A percentile compares a stretch with the other conserved stretches of the same genome.
These are phyloP conservation scores for Eublepharis macularius DNA, from an alignment of 2,113 vertebrate species.

Conservation along the genomic window DNA sequence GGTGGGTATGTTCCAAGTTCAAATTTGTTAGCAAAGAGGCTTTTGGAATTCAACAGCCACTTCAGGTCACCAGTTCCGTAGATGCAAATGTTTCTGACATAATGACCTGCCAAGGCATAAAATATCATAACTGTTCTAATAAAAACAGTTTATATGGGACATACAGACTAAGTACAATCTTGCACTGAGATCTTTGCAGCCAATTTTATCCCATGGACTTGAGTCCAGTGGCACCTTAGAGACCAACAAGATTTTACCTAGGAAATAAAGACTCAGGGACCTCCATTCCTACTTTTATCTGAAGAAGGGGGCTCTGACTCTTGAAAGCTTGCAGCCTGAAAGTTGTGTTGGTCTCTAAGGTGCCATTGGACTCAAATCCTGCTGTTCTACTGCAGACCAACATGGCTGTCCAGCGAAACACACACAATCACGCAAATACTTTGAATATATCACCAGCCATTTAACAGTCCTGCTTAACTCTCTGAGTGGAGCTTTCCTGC, in stretches of 20 bases:
- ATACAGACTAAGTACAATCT: neutral
- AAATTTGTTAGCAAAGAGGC: constrained; percentile 82
- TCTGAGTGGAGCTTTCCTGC: neutral
- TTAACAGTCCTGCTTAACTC: neutral
- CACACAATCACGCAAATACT: neutral
- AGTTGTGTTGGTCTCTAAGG: too few species aligned
- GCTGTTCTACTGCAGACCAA: too few species aligned
- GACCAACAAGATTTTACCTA: too few species aligned
- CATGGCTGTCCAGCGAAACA: too few species aligned
- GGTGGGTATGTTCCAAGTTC: constrained; percentile 73
- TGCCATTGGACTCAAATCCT: too few species aligned
- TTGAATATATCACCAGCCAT: neutral
- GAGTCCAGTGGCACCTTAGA: too few species aligned
- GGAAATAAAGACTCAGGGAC: too few species aligned
- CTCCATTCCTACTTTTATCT: too few species aligned
- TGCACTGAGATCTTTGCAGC: neutral
- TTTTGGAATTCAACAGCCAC: constrained; percentile 70
- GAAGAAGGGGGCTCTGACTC: too few species aligned
- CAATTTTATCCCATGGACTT: neutral
- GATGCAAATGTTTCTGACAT: constrained; percentile 75
- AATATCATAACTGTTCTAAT: neutral
- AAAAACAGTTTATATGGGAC: neutral
- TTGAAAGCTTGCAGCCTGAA: too few species aligned
- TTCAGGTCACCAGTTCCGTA: constrained; percentile 78
- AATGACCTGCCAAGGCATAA: constrained; percentile 69